Conservation (phyloP, 2,888 invertebrate species). For the Pemphredon lugubris region DNA sequence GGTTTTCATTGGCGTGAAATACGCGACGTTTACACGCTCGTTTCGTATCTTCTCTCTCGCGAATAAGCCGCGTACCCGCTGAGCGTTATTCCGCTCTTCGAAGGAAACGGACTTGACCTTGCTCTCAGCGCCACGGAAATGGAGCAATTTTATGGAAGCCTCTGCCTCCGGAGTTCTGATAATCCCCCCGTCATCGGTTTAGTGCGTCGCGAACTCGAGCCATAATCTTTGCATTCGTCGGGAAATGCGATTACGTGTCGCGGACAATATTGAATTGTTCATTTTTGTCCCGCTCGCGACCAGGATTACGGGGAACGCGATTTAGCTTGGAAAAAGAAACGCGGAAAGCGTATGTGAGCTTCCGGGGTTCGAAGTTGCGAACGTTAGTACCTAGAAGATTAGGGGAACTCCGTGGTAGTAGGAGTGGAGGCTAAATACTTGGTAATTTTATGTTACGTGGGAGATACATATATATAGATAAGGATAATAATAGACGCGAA, state of each 20-base stretch:
- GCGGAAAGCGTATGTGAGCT: too few relatives aligned
- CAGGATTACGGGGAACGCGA: too few relatives aligned
- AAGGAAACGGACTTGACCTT: slow-evolving; percentile 57
- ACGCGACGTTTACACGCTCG: slow-evolving; percentile 68
- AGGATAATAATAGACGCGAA: too few relatives aligned
- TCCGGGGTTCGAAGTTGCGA: too few relatives aligned
- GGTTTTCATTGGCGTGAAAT: slow-evolving; percentile 71
- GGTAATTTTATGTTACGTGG: too few relatives aligned
- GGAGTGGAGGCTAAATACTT: too few relatives aligned
- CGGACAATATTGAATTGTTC: background rate
- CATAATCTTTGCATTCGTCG: background rate
- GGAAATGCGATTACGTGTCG: background rate
- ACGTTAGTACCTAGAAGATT: too few relatives aligned
- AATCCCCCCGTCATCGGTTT: slow-evolving; percentile 16
- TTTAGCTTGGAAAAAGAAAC: too few relatives aligned
- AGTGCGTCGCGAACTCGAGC: background rate
- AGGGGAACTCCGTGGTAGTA: too few relatives aligned
- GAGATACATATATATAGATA: too few relatives aligned
- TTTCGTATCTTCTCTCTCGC: slow-evolving; percentile 47
- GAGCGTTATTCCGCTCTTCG: slow-evolving; percentile 49
- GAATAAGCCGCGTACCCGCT: slow-evolving; percentile 48
- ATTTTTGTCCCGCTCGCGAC: too few relatives aligned
- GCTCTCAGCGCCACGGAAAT: slow-evolving; percentile 56
- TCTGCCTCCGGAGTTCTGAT: slow-evolving; percentile 20
- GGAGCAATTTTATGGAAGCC: slow-evolving; percentile 52